Base-by-base conservation (phyloP, 1,140 invertebrate genomes). In the Drosophila kikkawai region DNA sequence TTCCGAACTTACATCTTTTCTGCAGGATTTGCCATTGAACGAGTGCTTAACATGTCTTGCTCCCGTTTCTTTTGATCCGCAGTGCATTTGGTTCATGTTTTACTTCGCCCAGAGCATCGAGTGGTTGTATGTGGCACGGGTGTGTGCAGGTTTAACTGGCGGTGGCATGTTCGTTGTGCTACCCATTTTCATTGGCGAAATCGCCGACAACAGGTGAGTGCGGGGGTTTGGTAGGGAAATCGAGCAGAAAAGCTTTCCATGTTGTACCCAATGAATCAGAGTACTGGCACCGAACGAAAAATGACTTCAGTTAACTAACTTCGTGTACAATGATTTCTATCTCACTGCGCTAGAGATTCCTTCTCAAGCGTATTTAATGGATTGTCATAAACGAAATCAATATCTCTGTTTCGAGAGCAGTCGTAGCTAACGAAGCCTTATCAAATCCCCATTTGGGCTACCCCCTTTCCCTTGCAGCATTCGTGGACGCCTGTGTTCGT, bases 61-160 rank as follows among this genome's bases (percentile, higher is more conserved):
- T 15, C 13, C 22, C 1, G 9, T 32, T 12, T 12, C 11, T 12
- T 9, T 4, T 12, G 12, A 34, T 34, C 5, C 36, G 9, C 42
- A 92, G 91, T 80, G 75, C 53, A 81, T 92, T 41, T 92, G 91
- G 91, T 59, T 83, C 11, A 55, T 90, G 4, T 67, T 91, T 47
- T 91, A 91, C 44, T 92, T 91, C 22, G 92, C 91, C 0, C 17
- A 69, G 50, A 83, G 85, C 41, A 69, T 92, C 41, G 84, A 90
- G 53, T 77, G 69, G 78, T 84, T 93, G 11, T 93, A 93, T 58
- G 74, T 92, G 61, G 93, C 92, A 0, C 79, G 94, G 42, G 84
- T 93, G 3, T 78, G 92, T 19, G 77, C 82, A 6, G 94, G 94
- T 2, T 45, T 94, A 8, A 91, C 91, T 4, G 83, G 92, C 7